Evolutionary conservation across 2,113 vertebrate species (phyloP).

Genomic region (Corythornis vintsioides): DNA sequence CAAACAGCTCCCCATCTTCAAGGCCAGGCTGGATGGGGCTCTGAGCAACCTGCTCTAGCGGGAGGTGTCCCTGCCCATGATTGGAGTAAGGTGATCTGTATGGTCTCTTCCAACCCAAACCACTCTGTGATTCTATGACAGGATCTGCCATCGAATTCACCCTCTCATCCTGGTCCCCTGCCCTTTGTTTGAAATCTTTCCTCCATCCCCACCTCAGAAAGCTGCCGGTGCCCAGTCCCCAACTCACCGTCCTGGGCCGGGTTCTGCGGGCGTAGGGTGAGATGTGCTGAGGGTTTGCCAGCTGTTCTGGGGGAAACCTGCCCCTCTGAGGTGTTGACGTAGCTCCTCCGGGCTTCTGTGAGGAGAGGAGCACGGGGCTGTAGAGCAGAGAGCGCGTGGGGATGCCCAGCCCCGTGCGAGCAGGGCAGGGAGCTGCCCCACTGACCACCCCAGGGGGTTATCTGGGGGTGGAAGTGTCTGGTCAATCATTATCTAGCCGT

Average conservation of each 20-base stretch:
- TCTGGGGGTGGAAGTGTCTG: background rate
- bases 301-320: background rate
- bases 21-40: background rate
- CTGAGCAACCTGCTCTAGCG: background rate
- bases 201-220: background rate
- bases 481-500: constrained; percentile 3
- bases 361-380: background rate
- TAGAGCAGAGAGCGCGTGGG: accelerated
- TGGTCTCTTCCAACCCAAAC: too few species aligned
- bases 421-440: background rate
- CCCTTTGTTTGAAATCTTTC: background rate
- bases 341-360: background rate
- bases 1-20: background rate
- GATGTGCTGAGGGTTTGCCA: constrained; percentile 54
- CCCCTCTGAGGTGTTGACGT: background rate
- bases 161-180: background rate
- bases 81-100: background rate
- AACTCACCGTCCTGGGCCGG: constrained; percentile 42
- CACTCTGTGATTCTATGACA: background rate
- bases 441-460: background rate
- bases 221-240: background rate
- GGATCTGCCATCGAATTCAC: accelerated
- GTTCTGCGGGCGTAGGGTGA: constrained; percentile 37
- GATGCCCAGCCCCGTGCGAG: accelerated
- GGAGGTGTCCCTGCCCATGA: background rate